Conservation (phyloP, 1,140 invertebrate genomes). For the Ctenoplectra terminalis region DNA sequence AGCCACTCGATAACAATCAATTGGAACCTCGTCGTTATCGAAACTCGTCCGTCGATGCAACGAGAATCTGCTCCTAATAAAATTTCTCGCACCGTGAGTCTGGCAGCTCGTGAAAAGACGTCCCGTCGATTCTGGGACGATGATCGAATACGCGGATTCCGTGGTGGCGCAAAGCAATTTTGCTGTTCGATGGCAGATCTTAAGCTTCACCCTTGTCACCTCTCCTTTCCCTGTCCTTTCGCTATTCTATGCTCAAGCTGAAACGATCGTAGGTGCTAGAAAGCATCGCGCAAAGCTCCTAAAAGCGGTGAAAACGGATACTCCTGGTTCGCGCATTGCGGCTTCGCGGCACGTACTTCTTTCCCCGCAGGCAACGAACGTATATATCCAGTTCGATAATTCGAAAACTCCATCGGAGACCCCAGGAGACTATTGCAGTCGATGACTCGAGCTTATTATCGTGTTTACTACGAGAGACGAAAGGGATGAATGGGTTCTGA, state of each 20-base stretch:
- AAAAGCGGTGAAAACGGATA: conserved; percentile 57
- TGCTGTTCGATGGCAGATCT: neutral
- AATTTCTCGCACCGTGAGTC: conserved; percentile 9
- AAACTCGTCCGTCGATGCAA: conserved; percentile 7
- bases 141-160: conserved; percentile 18
- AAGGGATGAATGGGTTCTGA: no score
- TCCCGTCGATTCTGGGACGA: conserved; percentile 13
- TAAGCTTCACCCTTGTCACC: no score
- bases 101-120: neutral
- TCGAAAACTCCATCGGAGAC: conserved; percentile 55
- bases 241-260: neutral
- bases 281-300: neutral
- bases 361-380: conserved; percentile 60
- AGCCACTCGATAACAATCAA: neutral
- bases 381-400: conserved; percentile 73
- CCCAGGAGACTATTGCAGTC: conserved; percentile 38
- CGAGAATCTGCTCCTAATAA: conserved; percentile 4
- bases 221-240: neutral
- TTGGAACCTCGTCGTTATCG: neutral
- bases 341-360: conserved; percentile 72
- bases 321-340: conserved; percentile 67
- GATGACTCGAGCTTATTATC: neutral
- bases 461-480: neutral
- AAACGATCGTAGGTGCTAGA: neutral
- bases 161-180: conserved; percentile 11